Conservation (phyloP, 2,797 vertebrate species). For the Melanotaenia pygmaea region DNA sequence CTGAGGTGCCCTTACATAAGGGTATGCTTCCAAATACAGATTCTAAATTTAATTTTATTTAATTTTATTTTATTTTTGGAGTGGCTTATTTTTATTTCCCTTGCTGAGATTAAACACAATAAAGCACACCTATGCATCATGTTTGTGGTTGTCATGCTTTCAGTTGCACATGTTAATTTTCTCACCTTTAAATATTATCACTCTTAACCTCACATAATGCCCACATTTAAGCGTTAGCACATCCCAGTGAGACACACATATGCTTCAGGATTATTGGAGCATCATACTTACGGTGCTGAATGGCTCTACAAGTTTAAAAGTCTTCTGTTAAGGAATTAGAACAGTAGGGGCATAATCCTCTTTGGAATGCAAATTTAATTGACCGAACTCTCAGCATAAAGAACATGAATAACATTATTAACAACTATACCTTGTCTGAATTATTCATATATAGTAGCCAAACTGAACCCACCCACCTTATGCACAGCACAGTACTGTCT, state of each 20-base stretch:
- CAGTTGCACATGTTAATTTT: slow-evolving; percentile 1
- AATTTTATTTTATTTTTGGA: not conserved
- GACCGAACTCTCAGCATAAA: slow-evolving; percentile 63
- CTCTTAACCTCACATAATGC: slow-evolving; percentile 13
- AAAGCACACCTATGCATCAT: slow-evolving; percentile 1
- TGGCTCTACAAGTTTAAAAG: slow-evolving; percentile 62
- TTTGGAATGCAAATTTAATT: slow-evolving; percentile 74
- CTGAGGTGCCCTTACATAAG: not conserved
- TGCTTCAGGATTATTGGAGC: slow-evolving; percentile 31
- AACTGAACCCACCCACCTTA: slow-evolving; percentile 40
- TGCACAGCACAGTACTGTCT: slow-evolving; percentile 22
- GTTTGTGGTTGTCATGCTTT: slow-evolving; percentile 10
- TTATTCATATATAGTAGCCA: slow-evolving; percentile 65
- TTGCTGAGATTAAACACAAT: not conserved
- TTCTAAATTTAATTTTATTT: not conserved
- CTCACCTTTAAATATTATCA: slow-evolving; percentile 3
- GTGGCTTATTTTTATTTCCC: slow-evolving; percentile 17
- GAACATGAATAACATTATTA: slow-evolving; percentile 73
- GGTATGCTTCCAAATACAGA: not conserved
- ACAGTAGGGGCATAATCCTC: slow-evolving; percentile 37
- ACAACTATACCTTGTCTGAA: slow-evolving; percentile 64
- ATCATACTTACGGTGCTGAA: slow-evolving; percentile 24
- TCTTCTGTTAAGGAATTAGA: slow-evolving; percentile 55
- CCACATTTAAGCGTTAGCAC: slow-evolving; percentile 18
- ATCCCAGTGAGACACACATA: slow-evolving; percentile 10